Conservation (phyloP, 2,797 vertebrate species). For the Muscicapa striata region DNA sequence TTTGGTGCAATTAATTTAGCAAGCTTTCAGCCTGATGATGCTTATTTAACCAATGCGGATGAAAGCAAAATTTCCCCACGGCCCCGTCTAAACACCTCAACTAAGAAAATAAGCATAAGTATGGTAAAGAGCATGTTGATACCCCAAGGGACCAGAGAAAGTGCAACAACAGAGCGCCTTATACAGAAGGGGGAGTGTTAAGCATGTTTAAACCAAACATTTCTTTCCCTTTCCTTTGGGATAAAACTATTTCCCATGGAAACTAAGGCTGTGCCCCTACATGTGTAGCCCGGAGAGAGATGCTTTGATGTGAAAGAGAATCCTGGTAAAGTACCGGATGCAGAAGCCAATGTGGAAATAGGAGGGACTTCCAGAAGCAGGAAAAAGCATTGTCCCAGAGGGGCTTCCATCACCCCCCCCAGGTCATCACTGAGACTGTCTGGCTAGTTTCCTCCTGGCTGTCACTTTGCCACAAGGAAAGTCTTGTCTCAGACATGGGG, state of each 20-base stretch:
- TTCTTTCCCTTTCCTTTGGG: conserved; percentile 75
- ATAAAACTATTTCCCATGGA: conserved; percentile 75
- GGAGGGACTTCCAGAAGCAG: conserved; percentile 78
- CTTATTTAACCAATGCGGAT: conserved; percentile 31
- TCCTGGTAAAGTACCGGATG: conserved; percentile 71
- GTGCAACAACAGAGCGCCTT: conserved; percentile 28
- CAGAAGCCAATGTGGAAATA: conserved; percentile 75
- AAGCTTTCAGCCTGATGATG: neutral
- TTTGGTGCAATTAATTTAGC: conserved; percentile 18
- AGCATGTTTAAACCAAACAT: conserved; percentile 70
- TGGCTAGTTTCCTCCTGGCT: conserved; percentile 75
- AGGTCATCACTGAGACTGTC: conserved; percentile 75
- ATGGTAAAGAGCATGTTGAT: conserved; percentile 38
- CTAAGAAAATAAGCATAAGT: conserved; percentile 35
- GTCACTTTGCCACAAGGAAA: conserved; percentile 50
- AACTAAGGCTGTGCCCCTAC: conserved; percentile 74
- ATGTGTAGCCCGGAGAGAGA: conserved; percentile 67
- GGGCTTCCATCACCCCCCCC: conserved; percentile 53
- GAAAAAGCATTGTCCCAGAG: conserved; percentile 79
- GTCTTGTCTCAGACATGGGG: conserved; percentile 25
- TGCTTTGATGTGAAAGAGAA: conserved; percentile 80
- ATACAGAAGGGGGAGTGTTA: conserved; percentile 59
- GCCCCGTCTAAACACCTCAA: conserved; percentile 41
- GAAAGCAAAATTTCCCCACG: conserved; percentile 10
- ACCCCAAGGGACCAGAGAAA: conserved; percentile 46